phyloP scores from a whole-genome alignment of 2,888 invertebrate species.

The Ramazzottius varieornatus region DNA sequence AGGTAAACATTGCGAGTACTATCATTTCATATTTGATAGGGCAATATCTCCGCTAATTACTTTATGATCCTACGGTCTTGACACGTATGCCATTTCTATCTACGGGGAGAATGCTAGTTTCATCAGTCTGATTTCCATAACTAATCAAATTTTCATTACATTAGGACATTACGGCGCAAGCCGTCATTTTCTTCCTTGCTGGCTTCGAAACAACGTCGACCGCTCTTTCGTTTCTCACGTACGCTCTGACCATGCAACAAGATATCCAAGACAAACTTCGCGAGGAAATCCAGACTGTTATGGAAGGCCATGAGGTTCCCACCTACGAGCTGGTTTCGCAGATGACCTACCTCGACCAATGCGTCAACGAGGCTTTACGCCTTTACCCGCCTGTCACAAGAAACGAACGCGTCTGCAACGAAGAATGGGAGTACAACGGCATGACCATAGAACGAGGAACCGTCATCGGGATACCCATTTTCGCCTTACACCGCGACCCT shows the following conservation, averaged over 20 bases:
- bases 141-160: too few species aligned
- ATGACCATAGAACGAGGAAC: background rate
- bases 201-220: background rate
- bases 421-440: background rate
- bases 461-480: background rate
- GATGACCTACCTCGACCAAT: conserved; percentile 7
- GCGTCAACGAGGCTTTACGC: conserved; percentile 10
- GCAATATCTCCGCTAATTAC: too few species aligned
- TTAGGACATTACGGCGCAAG: background rate
- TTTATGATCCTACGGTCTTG: too few species aligned
- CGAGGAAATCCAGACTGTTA: background rate
- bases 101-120: too few species aligned
- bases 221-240: background rate
- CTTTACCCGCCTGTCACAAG: conserved; percentile 10
- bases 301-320: conserved; percentile 3
- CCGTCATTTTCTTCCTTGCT: background rate
- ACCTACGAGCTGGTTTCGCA: conserved; percentile 4
- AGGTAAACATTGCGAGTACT: too few species aligned
- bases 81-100: too few species aligned
- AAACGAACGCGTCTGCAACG: conserved; percentile 9
- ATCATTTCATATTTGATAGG: too few species aligned
- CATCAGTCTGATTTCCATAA: too few species aligned
- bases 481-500: background rate
- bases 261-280: background rate
- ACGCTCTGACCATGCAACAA: background rate